Evolutionary conservation across 2,113 vertebrate genomes (phyloP).

Genomic region (Mohoua ochrocephala): DNA sequence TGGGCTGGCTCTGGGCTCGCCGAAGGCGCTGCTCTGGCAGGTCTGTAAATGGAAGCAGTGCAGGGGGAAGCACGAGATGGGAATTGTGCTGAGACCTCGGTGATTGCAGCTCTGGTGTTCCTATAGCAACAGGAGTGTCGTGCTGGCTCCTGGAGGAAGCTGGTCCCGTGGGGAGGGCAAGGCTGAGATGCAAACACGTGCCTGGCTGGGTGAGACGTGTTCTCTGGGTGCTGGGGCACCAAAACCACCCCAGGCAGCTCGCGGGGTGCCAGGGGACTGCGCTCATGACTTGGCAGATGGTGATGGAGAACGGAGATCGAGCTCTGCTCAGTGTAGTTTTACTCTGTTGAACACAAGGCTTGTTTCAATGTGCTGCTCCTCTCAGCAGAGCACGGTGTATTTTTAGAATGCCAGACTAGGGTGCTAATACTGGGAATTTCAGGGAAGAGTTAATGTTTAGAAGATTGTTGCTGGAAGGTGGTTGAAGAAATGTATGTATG

Average conservation of each 20-base stretch:
- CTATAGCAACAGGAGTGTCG: conserved; percentile 62
- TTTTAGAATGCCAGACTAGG: background rate
- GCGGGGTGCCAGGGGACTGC: background rate
- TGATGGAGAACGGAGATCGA: background rate
- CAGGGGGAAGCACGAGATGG: background rate
- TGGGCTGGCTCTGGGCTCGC: background rate
- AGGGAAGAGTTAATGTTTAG: background rate
- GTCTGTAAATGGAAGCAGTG: background rate
- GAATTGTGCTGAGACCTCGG: conserved; percentile 26
- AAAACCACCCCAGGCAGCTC: background rate
- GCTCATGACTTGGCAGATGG: rapidly evolving
- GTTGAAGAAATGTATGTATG: background rate
- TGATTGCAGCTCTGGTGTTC: conserved; percentile 45
- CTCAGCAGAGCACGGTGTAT: background rate
- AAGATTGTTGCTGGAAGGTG: background rate
- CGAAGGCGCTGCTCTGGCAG: background rate
- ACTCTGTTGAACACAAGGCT: background rate
- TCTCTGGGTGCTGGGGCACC: background rate
- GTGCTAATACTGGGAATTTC: background rate
- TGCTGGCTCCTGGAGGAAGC: conserved; percentile 37
- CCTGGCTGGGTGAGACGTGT: background rate
- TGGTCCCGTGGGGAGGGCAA: background rate
- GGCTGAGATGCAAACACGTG: background rate
- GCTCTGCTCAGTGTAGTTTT: background rate
- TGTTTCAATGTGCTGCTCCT: background rate